These are phyloP conservation scores for Sycophaga agraensis DNA, from an alignment of 1,140 invertebrate species.

Conservation along the genomic window DNA sequence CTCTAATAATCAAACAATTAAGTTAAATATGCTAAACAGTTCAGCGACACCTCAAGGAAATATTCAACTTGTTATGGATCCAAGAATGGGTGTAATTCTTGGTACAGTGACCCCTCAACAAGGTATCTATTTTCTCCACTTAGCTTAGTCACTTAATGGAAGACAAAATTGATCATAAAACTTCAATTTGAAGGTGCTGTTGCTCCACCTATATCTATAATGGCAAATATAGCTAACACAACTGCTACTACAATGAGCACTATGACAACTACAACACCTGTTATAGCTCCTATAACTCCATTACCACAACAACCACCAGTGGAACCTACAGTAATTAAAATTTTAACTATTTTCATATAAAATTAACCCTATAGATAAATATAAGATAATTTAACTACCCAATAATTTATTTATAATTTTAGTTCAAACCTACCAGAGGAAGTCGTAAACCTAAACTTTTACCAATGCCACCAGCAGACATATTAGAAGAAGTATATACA, in stretches of 20 bases:
- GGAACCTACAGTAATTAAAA: constrained; percentile 22
- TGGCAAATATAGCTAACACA: constrained; percentile 23
- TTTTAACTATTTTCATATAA: background rate
- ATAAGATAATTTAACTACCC: background rate
- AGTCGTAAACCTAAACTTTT: constrained; percentile 38
- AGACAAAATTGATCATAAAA: background rate
- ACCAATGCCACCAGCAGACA: constrained; percentile 41
- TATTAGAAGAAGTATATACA: constrained; percentile 46
- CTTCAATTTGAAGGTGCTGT: constrained; percentile 27
- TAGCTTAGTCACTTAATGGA: background rate
- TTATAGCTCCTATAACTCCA: constrained; percentile 27
- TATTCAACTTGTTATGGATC: constrained; percentile 60
- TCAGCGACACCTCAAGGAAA: constrained; percentile 46
- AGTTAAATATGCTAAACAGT: constrained; percentile 52
- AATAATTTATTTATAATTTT: constrained; percentile 16
- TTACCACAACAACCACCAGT: constrained; percentile 33
- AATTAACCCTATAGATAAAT: no score
- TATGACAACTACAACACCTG: constrained; percentile 25
- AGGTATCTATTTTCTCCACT: constrained; percentile 38
- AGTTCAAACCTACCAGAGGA: constrained; percentile 38
- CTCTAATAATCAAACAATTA: constrained; percentile 47
- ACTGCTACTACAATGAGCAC: constrained; percentile 26
- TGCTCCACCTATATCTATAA: constrained; percentile 27
- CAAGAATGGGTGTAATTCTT: constrained; percentile 56
- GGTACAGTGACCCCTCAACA: constrained; percentile 51